phyloP scores from a whole-genome alignment of 1,140 invertebrate species.

The Nylanderia fulva region DNA sequence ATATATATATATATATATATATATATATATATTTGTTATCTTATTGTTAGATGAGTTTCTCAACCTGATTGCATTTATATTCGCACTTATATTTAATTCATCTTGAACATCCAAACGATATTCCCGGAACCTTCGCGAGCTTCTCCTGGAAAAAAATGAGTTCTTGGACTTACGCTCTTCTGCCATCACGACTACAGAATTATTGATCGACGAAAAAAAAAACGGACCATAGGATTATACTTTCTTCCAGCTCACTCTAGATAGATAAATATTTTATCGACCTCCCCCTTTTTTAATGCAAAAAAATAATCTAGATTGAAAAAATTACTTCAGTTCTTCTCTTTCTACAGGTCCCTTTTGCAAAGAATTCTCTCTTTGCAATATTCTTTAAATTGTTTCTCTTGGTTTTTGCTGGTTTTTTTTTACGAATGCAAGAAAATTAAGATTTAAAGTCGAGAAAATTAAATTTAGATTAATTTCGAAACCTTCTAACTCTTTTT shows the following conservation, averaged over 20 bases:
- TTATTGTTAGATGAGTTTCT: constrained; percentile 29
- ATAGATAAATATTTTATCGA: constrained; percentile 25
- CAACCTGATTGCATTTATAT: constrained; percentile 38
- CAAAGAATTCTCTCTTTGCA: neutral
- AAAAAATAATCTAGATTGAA: too few species aligned
- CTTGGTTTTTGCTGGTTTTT: neutral
- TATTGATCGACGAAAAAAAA: constrained; percentile 82
- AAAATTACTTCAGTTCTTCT: neutral
- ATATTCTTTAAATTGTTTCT: neutral
- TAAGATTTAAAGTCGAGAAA: constrained; percentile 3
- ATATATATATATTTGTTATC: neutral
- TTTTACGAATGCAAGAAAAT: neutral
- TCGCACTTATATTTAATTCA: constrained; percentile 10
- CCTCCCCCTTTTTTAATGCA: too few species aligned
- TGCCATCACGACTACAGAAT: constrained; percentile 20
- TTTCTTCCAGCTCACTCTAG: constrained; percentile 84
- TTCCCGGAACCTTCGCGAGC: constrained; percentile 10
- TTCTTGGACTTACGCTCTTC: constrained; percentile 29
- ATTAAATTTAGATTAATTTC: constrained; percentile 8
- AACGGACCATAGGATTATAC: constrained; percentile 84
- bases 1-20: too few species aligned
- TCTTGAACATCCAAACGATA: constrained; percentile 43
- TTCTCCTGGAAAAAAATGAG: constrained; percentile 57
- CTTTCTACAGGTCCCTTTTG: neutral
- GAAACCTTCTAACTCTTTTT: neutral